These are phyloP conservation scores for Callithrix jacchus DNA, from an alignment of 2,113 vertebrate species.

Conservation along the genomic window DNA sequence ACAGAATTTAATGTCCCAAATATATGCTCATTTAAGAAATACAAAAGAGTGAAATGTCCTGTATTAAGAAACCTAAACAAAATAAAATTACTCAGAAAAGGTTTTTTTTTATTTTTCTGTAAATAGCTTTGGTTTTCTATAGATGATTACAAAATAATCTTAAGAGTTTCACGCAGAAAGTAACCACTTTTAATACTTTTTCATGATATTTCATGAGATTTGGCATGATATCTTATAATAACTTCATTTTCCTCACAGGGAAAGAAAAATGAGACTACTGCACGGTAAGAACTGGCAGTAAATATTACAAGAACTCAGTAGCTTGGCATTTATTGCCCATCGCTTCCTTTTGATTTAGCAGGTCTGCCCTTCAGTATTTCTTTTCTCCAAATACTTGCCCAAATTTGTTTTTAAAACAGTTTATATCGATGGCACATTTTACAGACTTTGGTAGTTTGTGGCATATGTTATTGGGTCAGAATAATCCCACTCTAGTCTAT, in stretches of 20 bases:
- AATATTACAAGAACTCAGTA: conserved; percentile 70
- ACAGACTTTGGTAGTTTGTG: conserved; percentile 70
- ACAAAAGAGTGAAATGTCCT: not conserved
- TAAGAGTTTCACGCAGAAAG: conserved; percentile 50
- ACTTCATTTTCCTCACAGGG: conserved; percentile 78
- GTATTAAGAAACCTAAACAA: not conserved
- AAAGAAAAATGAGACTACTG: conserved; percentile 72
- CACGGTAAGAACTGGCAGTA: conserved; percentile 70
- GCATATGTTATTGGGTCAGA: conserved; percentile 69
- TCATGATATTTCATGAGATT: conserved; percentile 63
- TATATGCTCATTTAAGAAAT: not conserved
- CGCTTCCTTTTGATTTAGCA: conserved; percentile 78
- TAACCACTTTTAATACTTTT: conserved; percentile 59
- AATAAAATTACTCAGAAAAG: not conserved
- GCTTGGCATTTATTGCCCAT: conserved; percentile 76
- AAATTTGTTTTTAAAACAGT: conserved; percentile 79
- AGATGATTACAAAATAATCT: conserved; percentile 8
- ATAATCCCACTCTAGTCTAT: conserved; percentile 58
- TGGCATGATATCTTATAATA: conserved; percentile 73
- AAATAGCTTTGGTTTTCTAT: not conserved
- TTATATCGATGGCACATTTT: conserved; percentile 76
- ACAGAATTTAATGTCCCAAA: not conserved
- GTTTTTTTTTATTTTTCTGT: not conserved
- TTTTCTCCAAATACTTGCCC: conserved; percentile 77
- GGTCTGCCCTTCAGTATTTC: conserved; percentile 70